Evolutionary conservation across 2,113 vertebrate genomes (phyloP).

Genomic region (Hemiprocne comata): DNA sequence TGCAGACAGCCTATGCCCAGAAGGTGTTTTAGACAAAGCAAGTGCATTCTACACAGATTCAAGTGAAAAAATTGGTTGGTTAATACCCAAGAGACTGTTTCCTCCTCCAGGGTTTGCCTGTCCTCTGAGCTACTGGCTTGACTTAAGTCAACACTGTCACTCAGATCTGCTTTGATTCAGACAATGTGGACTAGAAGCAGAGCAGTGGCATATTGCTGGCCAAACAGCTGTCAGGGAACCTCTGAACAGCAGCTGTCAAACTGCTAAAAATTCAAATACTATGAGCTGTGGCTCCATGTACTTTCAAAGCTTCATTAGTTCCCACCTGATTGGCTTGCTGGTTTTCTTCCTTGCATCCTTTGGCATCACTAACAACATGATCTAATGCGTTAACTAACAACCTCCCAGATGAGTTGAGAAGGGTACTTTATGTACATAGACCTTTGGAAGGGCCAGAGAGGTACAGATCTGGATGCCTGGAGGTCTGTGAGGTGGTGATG

Average conservation of each 20-base stretch:
- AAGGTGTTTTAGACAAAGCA: not conserved
- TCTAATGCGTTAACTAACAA: not conserved
- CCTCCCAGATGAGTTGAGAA: not conserved
- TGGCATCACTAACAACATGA: not conserved
- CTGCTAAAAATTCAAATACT: not conserved
- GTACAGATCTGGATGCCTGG: not conserved
- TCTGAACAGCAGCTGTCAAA: not conserved
- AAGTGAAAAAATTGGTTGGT: not conserved
- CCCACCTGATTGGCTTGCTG: not conserved
- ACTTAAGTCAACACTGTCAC: not conserved
- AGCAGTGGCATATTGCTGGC: not conserved
- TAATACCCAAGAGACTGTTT: not conserved
- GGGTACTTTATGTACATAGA: not conserved
- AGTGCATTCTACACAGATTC: not conserved
- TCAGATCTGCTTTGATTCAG: not conserved
- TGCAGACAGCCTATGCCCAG: not conserved
- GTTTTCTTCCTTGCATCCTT: not conserved
- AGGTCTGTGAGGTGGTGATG: not conserved
- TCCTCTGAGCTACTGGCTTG: not conserved
- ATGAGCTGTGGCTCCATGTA: not conserved
- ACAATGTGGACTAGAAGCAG: not conserved
- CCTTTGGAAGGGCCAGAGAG: not conserved
- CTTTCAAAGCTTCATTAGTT: not conserved
- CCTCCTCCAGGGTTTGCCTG: not conserved
- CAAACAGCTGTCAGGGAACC: not conserved